Base-by-base conservation (phyloP, 2,888 invertebrate species). In the Athalia rosae region DNA sequence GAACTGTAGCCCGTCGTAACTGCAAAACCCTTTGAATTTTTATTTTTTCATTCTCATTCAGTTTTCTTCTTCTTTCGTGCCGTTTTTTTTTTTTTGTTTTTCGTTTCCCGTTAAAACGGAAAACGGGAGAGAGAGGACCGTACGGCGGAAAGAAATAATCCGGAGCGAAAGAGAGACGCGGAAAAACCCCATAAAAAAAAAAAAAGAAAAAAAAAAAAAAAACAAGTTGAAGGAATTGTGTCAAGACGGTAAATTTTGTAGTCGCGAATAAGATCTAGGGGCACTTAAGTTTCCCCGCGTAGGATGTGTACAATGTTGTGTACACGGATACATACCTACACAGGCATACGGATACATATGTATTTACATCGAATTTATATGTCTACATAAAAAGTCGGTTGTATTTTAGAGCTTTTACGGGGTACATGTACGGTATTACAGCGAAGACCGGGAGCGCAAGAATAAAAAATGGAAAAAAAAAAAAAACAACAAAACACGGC, bases 321-420 rank as follows among this genome's bases (percentile, higher is more conserved):
- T 64, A 64, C 45, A 63, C 0, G 45, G 43, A 63, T 63, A 47
- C n/a, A 11, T 3, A 63, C 7, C 11, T 47, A 64, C 47, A 41
- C 47, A 47, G 6, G 15, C 15, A 47, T 50, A 45, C 48, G 48
- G 50, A 15, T 47, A 66, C 9, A 13, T 66, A 15, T 7, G n/a
- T 53, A 53, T 53, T 11, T 53, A 53, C 53, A n/a, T 53, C 11
- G 9, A 53, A 58, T 58, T 62, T 43, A n/a, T 62, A 62, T 62
- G 62, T 62, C 43, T 62, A 41, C 43, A 62, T 62, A 28, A 28
- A 28, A 28, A 28, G 28, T 28, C 28, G 28, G 28, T 28, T 28
- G 28, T 28, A 28, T 28, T 28, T 28, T 28, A 28, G 28, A 28
- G 28, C 28, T 28, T 28, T 28, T 28, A 28, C 28, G 28, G 28